phyloP scores from a whole-genome alignment of 1,140 invertebrate species.

The Neuroterus valhalla region DNA sequence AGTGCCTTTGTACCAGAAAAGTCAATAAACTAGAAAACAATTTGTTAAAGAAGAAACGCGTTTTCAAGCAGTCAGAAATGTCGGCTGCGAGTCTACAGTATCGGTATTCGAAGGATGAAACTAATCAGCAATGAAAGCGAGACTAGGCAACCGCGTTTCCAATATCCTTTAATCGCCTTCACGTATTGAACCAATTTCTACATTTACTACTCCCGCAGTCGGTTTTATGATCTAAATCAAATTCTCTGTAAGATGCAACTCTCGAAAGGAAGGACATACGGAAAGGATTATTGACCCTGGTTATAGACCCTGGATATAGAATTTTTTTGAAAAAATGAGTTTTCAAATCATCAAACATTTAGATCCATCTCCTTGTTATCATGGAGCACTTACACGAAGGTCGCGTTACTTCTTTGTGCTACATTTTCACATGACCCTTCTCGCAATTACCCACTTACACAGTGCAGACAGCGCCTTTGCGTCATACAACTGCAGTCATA shows the following conservation, averaged over 20 bases:
- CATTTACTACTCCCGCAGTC: not conserved
- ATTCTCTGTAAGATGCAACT: not conserved
- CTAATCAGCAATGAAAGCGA: constrained; percentile 2
- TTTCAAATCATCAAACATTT: not conserved
- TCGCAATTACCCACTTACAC: constrained; percentile 12
- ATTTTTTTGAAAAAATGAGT: too few relatives aligned
- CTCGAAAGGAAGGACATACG: not conserved
- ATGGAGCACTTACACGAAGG: not conserved
- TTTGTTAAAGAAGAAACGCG: not conserved
- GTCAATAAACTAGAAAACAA: constrained; percentile 26
- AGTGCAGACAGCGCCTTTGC: constrained; percentile 4
- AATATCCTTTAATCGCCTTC: constrained; percentile 20
- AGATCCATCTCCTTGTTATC: constrained; percentile 5
- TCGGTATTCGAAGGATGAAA: constrained; percentile 12
- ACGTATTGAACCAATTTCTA: constrained; percentile 1
- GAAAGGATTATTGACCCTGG: not conserved
- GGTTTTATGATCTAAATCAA: not conserved
- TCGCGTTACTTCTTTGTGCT: constrained; percentile 9
- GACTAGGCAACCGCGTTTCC: constrained; percentile 3
- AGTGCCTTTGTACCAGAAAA: not conserved
- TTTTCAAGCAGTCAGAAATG: not conserved
- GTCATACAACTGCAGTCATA: constrained; percentile 18
- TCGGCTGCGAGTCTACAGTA: constrained; percentile 13
- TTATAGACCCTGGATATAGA: too few relatives aligned
- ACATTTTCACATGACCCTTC: not conserved